phyloP scores from a whole-genome alignment of 2,888 invertebrate genomes.

The Agrilus cyanescens region DNA sequence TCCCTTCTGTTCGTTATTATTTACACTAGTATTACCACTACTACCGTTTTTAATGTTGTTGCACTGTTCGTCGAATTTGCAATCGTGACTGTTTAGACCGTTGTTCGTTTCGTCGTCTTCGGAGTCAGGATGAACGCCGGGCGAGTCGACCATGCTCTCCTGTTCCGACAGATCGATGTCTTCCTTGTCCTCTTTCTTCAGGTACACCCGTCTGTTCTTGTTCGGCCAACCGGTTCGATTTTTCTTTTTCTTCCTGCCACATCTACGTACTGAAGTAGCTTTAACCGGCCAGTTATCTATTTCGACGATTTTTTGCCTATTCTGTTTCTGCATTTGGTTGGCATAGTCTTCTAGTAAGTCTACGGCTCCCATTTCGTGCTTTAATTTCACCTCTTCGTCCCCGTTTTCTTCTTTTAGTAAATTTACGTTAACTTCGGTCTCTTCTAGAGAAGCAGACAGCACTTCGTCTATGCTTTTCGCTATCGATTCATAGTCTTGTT shows the following conservation, averaged over 20 bases:
- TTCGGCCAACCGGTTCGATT: conserved; percentile 76
- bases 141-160: conserved; percentile 19
- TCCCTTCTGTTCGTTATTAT: neutral
- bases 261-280: conserved; percentile 21
- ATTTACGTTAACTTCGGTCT: conserved; percentile 38
- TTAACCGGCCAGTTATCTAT: neutral
- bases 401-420: conserved; percentile 36
- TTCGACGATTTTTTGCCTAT: neutral
- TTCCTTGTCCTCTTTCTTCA: conserved; percentile 23
- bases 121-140: conserved; percentile 19
- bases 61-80: neutral
- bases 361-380: conserved; percentile 25
- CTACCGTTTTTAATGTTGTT: too few species aligned
- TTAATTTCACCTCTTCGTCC: conserved; percentile 22
- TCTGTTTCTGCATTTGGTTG: conserved; percentile 10
- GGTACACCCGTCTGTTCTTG: conserved; percentile 33
- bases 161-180: conserved; percentile 12
- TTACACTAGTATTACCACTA: neutral
- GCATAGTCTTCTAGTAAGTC: conserved; percentile 36
- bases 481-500: conserved; percentile 31
- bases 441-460: conserved; percentile 26
- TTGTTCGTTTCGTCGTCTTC: conserved; percentile 18
- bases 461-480: conserved; percentile 37
- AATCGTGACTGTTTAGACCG: conserved; percentile 6
- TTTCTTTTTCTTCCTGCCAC: conserved; percentile 44